A percentile compares a stretch with the other conserved stretches of the same genome.
These are phyloP conservation scores for Helicoverpa assulta DNA, from an alignment of 2,888 invertebrate genomes.

Conservation along the genomic window DNA sequence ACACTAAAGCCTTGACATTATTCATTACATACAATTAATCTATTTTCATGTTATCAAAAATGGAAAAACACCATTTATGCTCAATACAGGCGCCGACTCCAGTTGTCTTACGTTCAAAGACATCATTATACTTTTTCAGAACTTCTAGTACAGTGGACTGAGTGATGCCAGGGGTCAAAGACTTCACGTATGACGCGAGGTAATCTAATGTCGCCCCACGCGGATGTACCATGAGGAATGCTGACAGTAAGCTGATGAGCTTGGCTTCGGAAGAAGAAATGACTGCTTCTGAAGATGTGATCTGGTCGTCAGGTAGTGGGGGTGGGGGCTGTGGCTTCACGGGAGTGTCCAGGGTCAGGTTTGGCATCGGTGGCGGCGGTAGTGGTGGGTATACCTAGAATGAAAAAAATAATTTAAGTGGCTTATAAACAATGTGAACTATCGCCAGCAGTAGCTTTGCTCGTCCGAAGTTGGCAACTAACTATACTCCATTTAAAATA, in stretches of 20 bases:
- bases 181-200: conserved; percentile 78
- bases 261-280: conserved; percentile 75
- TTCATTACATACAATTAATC: conserved; percentile 13
- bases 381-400: conserved; percentile 65
- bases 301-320: conserved; percentile 60
- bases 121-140: conserved; percentile 75
- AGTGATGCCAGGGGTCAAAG: conserved; percentile 72
- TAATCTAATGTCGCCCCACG: conserved; percentile 80
- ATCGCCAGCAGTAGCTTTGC: no score
- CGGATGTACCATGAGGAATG: conserved; percentile 83
- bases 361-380: conserved; percentile 65
- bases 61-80: conserved; percentile 76
- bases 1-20: neutral
- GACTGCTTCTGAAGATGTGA: conserved; percentile 61
- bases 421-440: no score
- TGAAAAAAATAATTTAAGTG: neutral
- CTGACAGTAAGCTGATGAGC: conserved; percentile 81
- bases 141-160: conserved; percentile 71
- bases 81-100: conserved; percentile 77
- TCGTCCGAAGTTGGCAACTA: no score
- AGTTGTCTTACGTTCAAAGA: conserved; percentile 72
- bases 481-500: no score
- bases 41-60: conserved; percentile 71
- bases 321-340: conserved; percentile 64
- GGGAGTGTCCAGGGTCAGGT: conserved; percentile 10